A percentile compares a stretch with the other conserved stretches of the same genome.
These are phyloP conservation scores for Clarias macrocephalus DNA, from an alignment of 2,113 vertebrate species.

Conservation along the genomic window DNA sequence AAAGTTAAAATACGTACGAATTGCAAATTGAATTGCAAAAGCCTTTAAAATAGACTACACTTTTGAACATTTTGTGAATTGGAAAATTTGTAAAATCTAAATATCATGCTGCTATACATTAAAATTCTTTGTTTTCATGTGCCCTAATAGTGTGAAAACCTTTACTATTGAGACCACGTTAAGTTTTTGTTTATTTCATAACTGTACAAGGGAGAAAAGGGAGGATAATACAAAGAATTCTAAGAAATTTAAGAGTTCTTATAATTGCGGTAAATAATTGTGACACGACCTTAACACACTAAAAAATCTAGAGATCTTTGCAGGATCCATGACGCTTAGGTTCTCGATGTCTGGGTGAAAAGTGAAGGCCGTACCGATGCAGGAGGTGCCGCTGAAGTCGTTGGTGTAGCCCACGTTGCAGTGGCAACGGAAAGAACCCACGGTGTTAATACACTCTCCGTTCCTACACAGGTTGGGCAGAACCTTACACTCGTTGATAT, in stretches of 20 bases:
- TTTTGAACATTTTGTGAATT: background rate
- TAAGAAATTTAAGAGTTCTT: background rate
- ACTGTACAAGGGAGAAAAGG: background rate
- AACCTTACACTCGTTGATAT: constrained; percentile 91
- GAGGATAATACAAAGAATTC: too few relatives aligned
- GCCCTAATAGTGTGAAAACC: background rate
- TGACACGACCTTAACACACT: background rate
- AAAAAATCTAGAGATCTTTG: background rate
- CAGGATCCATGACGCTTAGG: background rate
- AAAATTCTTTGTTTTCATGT: background rate
- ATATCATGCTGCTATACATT: background rate
- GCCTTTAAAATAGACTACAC: background rate
- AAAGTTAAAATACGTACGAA: background rate
- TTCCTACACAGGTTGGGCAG: constrained; percentile 84
- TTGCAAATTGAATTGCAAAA: background rate
- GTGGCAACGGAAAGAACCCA: constrained; percentile 92
- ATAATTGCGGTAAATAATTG: background rate
- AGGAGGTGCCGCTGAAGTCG: constrained; percentile 80
- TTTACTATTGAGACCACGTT: background rate
- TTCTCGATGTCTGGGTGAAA: background rate
- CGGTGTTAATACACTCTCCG: constrained; percentile 90
- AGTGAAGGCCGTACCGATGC: constrained; percentile 75
- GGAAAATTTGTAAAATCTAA: background rate
- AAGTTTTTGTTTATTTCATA: background rate
- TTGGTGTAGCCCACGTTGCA: constrained; percentile 82